Evolutionary conservation across 2,797 vertebrate species (phyloP).

Genomic region (Eremophila alpestris): DNA sequence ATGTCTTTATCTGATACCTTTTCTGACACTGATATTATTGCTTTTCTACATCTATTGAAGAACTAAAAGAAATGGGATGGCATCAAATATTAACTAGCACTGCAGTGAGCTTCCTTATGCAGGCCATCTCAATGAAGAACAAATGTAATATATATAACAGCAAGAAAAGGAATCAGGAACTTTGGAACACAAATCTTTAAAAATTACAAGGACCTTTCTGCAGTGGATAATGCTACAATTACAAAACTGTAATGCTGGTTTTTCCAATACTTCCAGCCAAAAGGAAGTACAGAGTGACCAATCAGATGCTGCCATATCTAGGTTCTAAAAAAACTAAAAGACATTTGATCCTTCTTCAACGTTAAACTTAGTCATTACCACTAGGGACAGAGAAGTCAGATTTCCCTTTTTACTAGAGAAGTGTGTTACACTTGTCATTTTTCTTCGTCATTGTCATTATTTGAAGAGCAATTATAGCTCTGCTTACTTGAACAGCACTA

Average conservation of each 20-base stretch:
- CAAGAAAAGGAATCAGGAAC: neutral
- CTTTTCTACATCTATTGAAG: neutral
- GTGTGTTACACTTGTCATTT: constrained; percentile 44
- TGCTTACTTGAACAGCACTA: constrained; percentile 16
- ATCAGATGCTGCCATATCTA: neutral
- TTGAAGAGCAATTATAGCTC: constrained; percentile 61
- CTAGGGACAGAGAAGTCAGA: neutral
- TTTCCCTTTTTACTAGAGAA: neutral
- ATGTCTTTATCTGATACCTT: neutral
- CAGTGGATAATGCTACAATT: neutral
- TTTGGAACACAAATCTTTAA: neutral
- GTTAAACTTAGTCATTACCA: neutral
- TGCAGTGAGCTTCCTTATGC: neutral
- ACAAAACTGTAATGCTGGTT: neutral
- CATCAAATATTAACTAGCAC: neutral
- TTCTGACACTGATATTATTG: neutral
- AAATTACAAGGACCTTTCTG: neutral
- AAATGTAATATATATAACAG: neutral
- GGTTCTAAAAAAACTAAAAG: neutral
- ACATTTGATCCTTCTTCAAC: neutral
- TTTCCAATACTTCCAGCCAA: neutral
- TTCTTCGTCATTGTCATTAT: constrained; percentile 43
- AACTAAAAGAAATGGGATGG: neutral
- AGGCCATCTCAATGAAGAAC: neutral
- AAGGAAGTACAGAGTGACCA: neutral